Conservation (phyloP, 2,113 vertebrate genomes). For the Cygnus atratus region DNA sequence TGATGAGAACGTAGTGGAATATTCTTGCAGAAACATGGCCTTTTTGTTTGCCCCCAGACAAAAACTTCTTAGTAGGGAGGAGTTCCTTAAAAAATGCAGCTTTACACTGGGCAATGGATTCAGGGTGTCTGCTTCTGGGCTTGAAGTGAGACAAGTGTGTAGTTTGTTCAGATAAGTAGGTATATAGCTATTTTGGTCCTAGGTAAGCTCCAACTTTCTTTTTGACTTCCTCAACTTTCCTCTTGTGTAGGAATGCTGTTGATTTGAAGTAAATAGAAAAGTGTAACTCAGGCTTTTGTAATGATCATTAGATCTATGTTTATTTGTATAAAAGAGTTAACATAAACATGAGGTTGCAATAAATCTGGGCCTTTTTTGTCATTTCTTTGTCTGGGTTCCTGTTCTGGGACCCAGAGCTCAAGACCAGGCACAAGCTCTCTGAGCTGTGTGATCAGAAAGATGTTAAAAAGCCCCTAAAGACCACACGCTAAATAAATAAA, state of each 20-base stretch:
- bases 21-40: background rate
- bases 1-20: background rate
- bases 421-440: background rate
- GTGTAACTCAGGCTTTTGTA: background rate
- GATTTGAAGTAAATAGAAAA: background rate
- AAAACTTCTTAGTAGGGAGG: background rate
- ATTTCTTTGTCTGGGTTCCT: background rate
- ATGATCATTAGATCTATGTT: no score
- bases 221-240: background rate
- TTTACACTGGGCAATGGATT: background rate
- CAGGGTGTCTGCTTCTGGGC: fast-evolving
- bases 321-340: background rate
- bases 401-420: background rate
- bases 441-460: background rate
- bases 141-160: background rate
- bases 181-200: background rate
- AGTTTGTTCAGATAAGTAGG: background rate
- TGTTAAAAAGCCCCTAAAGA: background rate
- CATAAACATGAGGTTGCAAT: background rate
- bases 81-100: background rate
- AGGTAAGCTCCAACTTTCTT: background rate
- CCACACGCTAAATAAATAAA: background rate
- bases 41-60: background rate
- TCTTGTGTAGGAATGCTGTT: background rate
- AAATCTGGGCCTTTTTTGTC: background rate